Conservation (phyloP, 2,888 invertebrate species). For the Lithodes maja region DNA sequence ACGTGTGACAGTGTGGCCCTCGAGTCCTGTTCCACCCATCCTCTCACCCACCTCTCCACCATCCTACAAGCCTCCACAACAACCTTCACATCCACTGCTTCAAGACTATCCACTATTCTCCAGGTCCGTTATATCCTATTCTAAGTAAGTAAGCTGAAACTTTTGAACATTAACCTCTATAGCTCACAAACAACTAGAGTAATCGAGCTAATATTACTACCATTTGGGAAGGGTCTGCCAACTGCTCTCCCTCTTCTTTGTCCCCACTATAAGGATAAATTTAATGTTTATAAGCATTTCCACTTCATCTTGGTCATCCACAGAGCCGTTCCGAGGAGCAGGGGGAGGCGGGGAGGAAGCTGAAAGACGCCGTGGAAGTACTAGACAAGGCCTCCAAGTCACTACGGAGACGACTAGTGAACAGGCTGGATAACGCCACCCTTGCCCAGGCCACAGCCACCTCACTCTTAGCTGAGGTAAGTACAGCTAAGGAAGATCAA, state of each 20-base stretch:
- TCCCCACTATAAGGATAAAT: no score
- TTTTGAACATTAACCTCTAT: no score
- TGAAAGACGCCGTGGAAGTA: not conserved
- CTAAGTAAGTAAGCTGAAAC: no score
- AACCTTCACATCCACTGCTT: slow-evolving; percentile 4
- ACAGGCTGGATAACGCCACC: not conserved
- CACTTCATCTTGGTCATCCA: not conserved
- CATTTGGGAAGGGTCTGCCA: no score
- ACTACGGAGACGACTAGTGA: not conserved
- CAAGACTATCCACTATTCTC: slow-evolving; percentile 11
- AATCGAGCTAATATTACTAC: no score
- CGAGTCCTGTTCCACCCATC: slow-evolving; percentile 32
- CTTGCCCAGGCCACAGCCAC: not conserved
- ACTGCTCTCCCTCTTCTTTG: no score
- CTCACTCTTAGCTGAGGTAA: not conserved
- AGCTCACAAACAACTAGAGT: no score
- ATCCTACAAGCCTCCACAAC: not conserved
- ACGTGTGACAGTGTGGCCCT: slow-evolving; percentile 45
- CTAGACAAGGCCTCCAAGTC: not conserved
- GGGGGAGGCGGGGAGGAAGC: not conserved
- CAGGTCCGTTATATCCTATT: not conserved
- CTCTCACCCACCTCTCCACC: slow-evolving; percentile 13
- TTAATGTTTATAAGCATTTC: no score
- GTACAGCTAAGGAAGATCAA: not conserved
- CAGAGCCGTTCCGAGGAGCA: not conserved